Evolutionary conservation across 2,888 invertebrate genomes (phyloP).

Genomic region (Nebria brevicollis): DNA sequence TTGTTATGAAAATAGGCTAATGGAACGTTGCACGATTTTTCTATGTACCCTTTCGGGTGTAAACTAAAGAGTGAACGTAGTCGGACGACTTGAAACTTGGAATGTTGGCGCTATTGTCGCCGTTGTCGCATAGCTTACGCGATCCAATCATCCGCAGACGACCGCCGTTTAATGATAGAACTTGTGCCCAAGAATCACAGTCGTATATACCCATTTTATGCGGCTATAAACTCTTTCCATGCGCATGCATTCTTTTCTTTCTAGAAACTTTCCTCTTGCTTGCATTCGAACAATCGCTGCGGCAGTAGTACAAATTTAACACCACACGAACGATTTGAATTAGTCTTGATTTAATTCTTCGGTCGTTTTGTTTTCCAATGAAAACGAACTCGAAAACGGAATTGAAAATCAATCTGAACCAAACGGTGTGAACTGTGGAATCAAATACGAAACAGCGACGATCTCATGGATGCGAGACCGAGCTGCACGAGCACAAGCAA

Average conservation of each 20-base stretch:
- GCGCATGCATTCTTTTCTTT: conserved; percentile 9
- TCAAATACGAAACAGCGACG: conserved; percentile 29
- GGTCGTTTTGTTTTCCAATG: conserved; percentile 2
- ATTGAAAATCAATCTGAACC: conserved; percentile 36
- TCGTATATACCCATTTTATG: conserved; percentile 29
- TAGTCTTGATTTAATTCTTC: conserved; percentile 40
- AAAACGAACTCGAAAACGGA: conserved; percentile 3
- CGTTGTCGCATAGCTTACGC: conserved; percentile 24
- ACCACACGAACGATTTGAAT: conserved; percentile 24
- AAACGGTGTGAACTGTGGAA: conserved; percentile 19
- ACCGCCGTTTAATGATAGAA: conserved; percentile 41
- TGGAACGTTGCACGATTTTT: background rate
- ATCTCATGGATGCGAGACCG: background rate
- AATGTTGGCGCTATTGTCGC: conserved; percentile 27
- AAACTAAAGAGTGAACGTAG: conserved; percentile 13
- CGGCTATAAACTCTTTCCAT: conserved; percentile 38
- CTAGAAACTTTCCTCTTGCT: no score
- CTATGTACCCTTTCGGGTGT: conserved; percentile 9
- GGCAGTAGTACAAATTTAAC: no score
- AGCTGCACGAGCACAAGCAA: conserved; percentile 25
- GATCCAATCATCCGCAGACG: conserved; percentile 41
- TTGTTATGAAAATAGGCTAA: background rate
- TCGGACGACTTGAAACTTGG: conserved; percentile 35
- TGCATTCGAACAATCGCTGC: background rate
- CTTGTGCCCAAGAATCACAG: conserved; percentile 18